Percentiles rank a stretch among this genome's conserved stretches.
phyloP scores from a whole-genome alignment of 2,113 vertebrate species.

The Petaurus breviceps region DNA sequence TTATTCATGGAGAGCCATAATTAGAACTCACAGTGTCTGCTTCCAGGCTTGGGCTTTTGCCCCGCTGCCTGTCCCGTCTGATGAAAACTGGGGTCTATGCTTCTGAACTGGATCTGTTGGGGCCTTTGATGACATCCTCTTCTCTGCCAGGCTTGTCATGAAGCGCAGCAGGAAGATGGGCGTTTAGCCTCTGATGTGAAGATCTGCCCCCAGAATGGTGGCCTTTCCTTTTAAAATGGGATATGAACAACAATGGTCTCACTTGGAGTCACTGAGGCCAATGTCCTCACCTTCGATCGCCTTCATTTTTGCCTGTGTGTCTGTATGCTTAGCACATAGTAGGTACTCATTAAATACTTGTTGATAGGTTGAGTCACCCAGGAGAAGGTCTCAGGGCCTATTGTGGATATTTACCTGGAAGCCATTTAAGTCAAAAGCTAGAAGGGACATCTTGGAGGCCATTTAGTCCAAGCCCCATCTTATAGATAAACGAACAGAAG shows the following conservation, averaged over 20 bases:
- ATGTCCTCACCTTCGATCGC: too few species aligned
- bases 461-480: neutral
- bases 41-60: neutral
- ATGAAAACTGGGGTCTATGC: neutral
- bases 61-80: neutral
- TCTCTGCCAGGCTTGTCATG: neutral
- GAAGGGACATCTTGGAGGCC: neutral
- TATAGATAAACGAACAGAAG: too few species aligned
- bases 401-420: neutral
- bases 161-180: neutral
- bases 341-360: neutral
- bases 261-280: too few species aligned
- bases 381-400: neutral
- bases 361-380: neutral
- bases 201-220: too few species aligned
- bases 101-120: neutral
- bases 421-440: neutral
- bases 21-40: neutral
- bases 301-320: too few species aligned
- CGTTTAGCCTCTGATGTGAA: too few species aligned
- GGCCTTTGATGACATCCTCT: neutral
- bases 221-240: too few species aligned
- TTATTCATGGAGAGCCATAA: neutral
- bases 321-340: neutral
- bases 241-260: too few species aligned